Base-by-base conservation (phyloP, 2,888 invertebrate species). In the Trissolcus japonicus region DNA sequence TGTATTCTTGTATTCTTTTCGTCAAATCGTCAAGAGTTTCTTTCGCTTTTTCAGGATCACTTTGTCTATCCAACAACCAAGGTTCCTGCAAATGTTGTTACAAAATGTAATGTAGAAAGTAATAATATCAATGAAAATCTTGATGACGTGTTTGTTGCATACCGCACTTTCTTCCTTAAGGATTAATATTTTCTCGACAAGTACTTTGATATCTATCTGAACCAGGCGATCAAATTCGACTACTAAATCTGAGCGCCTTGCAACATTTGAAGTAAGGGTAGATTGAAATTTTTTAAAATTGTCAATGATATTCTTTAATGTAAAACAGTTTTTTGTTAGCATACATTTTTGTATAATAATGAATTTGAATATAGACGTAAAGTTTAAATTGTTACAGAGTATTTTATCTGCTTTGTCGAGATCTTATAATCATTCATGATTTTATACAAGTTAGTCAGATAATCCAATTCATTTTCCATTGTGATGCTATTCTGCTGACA, bases 391-490 rank as follows among this genome's bases (percentile, higher is more conserved):
- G 2, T 13, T 48, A 65, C 65, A 11, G 35, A 17, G 29, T 48
- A 65, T 25, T 57, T 57, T 40, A 48, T 51, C 2, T 35, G 21
- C 14, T 91, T 13, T 35, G 55, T 29, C 17, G 41, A 25, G 68
- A 97, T 94, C 25, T 91, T 89, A 86, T 93, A 96, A 84, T 95
- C 94, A 71, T 95, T 95, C 90, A 96, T 95, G 4, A 96, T 91
- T 79, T 96, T 94, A 85, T 96, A 95, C 71, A 96, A 89, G 83
- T 97, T 95, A 80, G 95, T 94, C 6, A 95, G 92, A 85, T 96
- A 95, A 85, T 95, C 95, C 4, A 96, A 90, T 35, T 93, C 91
- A 54, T 91, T 90, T 85, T 96, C 95, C 83, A 97, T 91, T 21
- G 90, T 90, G 21, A 93, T 93, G 62, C 96, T 92, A 84, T 93